Percentiles rank a stretch among this genome's conserved stretches.
Conservation (phyloP, 1,140 invertebrate species). For the Hirudo medicinalis region DNA sequence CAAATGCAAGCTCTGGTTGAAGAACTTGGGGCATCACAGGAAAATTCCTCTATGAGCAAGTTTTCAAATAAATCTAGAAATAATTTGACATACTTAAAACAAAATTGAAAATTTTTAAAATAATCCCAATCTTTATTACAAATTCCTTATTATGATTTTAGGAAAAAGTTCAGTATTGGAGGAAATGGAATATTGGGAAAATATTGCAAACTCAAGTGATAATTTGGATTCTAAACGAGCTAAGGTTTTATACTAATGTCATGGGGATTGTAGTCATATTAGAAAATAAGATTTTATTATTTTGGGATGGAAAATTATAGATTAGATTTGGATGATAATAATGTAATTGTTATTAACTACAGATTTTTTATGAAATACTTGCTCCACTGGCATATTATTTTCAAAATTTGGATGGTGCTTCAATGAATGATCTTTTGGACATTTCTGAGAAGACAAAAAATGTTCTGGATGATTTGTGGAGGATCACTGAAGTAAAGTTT, state of each 20-base stretch:
- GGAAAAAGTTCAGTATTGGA: too few species aligned
- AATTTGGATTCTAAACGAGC: too few species aligned
- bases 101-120: neutral
- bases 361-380: neutral
- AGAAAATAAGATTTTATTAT: too few species aligned
- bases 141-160: too few species aligned
- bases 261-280: too few species aligned
- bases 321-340: neutral
- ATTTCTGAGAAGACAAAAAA: neutral
- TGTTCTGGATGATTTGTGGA: constrained; percentile 9
- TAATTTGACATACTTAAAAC: neutral
- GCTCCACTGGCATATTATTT: neutral
- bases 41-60: neutral
- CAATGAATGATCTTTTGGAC: neutral
- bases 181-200: too few species aligned
- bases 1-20: neutral
- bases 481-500: neutral
- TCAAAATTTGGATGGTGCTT: neutral
- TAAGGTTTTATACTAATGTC: too few species aligned
- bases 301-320: neutral
- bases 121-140: neutral
- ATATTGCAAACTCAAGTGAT: too few species aligned
- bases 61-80: neutral
- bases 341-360: neutral
- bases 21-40: neutral